These are phyloP conservation scores for Tubiluchus corallicola DNA, from an alignment of 2,888 invertebrate genomes.

Conservation along the genomic window DNA sequence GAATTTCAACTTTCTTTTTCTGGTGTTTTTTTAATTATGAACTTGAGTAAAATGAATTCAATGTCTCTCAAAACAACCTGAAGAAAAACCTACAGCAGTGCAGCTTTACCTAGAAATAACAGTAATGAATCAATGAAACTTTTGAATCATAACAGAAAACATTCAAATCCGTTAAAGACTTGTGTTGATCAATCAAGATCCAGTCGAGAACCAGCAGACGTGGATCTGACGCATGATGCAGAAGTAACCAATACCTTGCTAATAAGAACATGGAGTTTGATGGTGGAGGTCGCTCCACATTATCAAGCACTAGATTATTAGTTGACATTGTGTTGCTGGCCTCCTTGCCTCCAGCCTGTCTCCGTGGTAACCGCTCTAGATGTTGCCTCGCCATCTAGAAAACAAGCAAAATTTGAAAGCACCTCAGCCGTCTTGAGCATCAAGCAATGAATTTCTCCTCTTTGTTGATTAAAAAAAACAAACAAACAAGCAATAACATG, in stretches of 20 bases:
- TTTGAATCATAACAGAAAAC: too few species aligned
- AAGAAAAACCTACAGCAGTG: not conserved
- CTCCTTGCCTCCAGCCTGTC: slow-evolving; percentile 42
- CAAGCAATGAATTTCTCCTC: too few species aligned
- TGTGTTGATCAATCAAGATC: too few species aligned
- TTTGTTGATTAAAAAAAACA: too few species aligned
- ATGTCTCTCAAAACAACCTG: too few species aligned
- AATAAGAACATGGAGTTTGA: slow-evolving; percentile 32
- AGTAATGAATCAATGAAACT: not conserved
- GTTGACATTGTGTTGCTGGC: not conserved
- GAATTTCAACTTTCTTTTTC: too few species aligned
- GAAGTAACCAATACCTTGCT: slow-evolving; percentile 27
- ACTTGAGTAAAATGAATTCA: too few species aligned
- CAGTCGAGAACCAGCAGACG: too few species aligned
- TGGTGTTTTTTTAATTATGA: too few species aligned
- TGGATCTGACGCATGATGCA: slow-evolving; percentile 5
- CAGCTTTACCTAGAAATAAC: slow-evolving; percentile 1
- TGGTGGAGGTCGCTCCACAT: slow-evolving; percentile 20
- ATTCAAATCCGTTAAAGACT: too few species aligned
- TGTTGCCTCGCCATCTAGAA: slow-evolving; percentile 62
- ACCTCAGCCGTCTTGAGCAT: too few species aligned
- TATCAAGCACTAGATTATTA: slow-evolving; percentile 6
- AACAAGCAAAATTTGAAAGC: too few species aligned
- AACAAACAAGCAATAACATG: slow-evolving; percentile 12
- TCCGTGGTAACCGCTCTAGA: slow-evolving; percentile 66